Percentiles rank a stretch among this genome's conserved stretches.
Evolutionary conservation across 2,797 vertebrate species (phyloP).

Genomic region (Labroides dimidiatus): DNA sequence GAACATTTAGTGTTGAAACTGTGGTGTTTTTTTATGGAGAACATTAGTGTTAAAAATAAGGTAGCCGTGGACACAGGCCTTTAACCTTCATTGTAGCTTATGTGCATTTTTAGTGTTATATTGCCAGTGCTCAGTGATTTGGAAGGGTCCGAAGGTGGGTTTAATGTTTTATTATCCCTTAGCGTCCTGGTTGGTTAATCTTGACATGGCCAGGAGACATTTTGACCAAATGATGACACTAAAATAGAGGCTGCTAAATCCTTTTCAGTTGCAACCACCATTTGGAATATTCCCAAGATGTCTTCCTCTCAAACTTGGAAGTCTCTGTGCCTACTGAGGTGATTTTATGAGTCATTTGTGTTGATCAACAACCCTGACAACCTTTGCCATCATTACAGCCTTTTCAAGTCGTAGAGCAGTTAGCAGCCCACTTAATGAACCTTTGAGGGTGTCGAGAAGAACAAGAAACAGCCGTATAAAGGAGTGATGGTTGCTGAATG

Average conservation of each 20-base stretch:
- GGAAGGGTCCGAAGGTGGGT: background rate
- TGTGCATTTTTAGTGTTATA: background rate
- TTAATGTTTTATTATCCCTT: background rate
- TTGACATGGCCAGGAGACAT: background rate
- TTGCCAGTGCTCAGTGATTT: background rate
- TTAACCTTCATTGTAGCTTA: background rate
- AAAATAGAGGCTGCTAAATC: constrained; percentile 12
- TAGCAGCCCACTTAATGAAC: constrained; percentile 58
- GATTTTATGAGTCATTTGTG: constrained; percentile 66
- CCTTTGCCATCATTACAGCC: constrained; percentile 57
- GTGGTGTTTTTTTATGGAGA: no score
- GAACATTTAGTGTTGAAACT: no score
- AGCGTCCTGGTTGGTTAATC: background rate
- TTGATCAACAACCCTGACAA: constrained; percentile 72
- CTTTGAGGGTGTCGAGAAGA: constrained; percentile 40
- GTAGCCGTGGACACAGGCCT: background rate
- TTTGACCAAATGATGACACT: constrained; percentile 3
- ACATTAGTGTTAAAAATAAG: no score
- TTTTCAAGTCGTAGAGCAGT: constrained; percentile 53
- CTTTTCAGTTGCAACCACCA: background rate
- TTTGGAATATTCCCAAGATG: constrained; percentile 12
- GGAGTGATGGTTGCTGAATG: constrained; percentile 52
- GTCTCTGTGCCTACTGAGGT: constrained; percentile 16
- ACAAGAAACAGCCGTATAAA: constrained; percentile 43
- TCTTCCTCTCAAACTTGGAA: constrained; percentile 3